Conservation (phyloP, 2,888 invertebrate genomes). For the Meta bourneti region DNA sequence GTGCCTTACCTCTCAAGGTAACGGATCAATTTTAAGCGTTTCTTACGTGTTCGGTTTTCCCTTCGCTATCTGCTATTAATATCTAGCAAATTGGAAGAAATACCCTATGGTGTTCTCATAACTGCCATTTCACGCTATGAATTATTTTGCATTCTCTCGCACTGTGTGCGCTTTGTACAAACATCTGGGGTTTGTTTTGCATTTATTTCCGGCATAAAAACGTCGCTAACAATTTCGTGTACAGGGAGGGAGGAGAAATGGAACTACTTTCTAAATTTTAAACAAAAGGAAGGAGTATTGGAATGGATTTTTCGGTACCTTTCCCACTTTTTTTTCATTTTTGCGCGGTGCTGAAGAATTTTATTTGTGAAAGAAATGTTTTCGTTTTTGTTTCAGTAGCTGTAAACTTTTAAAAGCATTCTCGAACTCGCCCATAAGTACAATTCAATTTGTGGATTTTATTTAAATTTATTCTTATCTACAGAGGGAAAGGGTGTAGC, state of each 20-base stretch:
- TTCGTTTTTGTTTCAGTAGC: neutral
- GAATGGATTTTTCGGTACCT: neutral
- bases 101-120: slow-evolving; percentile 45
- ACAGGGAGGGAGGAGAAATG: neutral
- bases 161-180: slow-evolving; percentile 16
- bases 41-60: slow-evolving; percentile 42
- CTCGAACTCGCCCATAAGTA: no score
- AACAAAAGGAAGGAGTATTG: neutral
- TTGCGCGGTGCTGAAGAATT: neutral
- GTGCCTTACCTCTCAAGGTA: slow-evolving; percentile 35
- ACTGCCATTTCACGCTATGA: slow-evolving; percentile 35
- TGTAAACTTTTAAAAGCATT: no score
- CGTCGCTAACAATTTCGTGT: slow-evolving; percentile 30
- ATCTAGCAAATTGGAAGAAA: slow-evolving; percentile 54
- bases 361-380: neutral
- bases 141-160: slow-evolving; percentile 47
- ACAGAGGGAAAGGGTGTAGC: no score
- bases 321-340: neutral
- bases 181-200: slow-evolving; percentile 55
- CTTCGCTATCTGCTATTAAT: slow-evolving; percentile 52
- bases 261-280: neutral
- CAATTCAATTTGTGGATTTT: no score
- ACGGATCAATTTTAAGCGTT: slow-evolving; percentile 69
- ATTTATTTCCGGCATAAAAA: slow-evolving; percentile 44
- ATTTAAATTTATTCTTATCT: no score